phyloP scores from a whole-genome alignment of 2,113 vertebrate genomes.

The Tetraodon nigroviridis region DNA sequence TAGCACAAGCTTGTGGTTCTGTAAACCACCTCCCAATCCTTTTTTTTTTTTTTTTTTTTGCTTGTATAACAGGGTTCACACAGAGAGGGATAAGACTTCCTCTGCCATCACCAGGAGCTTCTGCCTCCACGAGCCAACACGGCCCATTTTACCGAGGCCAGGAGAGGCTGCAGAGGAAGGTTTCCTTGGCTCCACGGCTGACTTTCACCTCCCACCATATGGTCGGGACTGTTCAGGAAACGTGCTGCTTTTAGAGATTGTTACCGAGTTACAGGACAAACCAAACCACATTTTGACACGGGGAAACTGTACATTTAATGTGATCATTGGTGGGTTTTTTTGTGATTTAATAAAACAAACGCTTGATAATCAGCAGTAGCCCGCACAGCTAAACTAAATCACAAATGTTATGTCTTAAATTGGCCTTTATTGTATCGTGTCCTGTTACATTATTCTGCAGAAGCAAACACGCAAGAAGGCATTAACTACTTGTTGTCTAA shows the following conservation, averaged over 20 bases:
- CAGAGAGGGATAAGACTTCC: slow-evolving; percentile 64
- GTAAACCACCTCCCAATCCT: slow-evolving; percentile 28
- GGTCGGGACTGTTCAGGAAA: slow-evolving; percentile 36
- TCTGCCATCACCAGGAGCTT: slow-evolving; percentile 71
- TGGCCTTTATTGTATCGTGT: no score
- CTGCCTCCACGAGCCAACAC: slow-evolving; percentile 64
- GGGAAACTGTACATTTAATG: no score
- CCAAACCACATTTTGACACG: not conserved
- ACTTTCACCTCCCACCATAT: slow-evolving; percentile 64
- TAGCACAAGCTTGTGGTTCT: slow-evolving; percentile 31
- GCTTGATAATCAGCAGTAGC: no score
- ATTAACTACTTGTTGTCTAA: no score
- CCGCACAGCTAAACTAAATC: no score
- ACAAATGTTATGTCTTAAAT: no score
- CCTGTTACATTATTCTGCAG: no score
- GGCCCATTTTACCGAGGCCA: slow-evolving; percentile 61
- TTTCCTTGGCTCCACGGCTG: slow-evolving; percentile 32
- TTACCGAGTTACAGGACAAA: slow-evolving; percentile 19
- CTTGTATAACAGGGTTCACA: slow-evolving; percentile 52
- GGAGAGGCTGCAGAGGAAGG: slow-evolving; percentile 47
- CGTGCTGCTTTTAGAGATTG: slow-evolving; percentile 24
- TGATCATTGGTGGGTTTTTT: no score
- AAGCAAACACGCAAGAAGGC: no score
- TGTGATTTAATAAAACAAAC: no score
- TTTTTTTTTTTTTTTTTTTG: slow-evolving; percentile 27